These are phyloP conservation scores for Hemicrepidius hirtus DNA, from an alignment of 2,888 invertebrate genomes.

Conservation along the genomic window DNA sequence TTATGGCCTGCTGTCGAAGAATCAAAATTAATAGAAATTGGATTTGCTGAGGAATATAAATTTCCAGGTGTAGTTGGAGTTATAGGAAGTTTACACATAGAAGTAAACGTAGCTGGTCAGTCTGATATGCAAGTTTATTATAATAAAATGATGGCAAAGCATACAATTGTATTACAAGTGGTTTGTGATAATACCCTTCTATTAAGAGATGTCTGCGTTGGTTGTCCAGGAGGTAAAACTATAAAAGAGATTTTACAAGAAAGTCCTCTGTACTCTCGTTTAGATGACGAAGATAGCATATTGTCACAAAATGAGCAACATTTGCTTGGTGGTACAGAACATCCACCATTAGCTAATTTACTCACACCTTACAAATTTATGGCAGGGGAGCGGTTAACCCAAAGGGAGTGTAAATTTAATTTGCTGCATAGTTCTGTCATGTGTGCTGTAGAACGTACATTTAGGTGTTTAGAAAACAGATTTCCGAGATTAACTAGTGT, in stretches of 20 bases:
- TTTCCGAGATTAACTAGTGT: conserved; percentile 57
- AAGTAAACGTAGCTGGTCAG: conserved; percentile 41
- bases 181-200: conserved; percentile 59
- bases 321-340: conserved; percentile 58
- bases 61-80: conserved; percentile 58
- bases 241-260: conserved; percentile 55
- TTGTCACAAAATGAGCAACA: conserved; percentile 53
- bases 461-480: conserved; percentile 56
- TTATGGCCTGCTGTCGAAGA: conserved; percentile 55
- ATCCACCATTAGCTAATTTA: conserved; percentile 57
- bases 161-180: conserved; percentile 59
- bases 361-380: conserved; percentile 56
- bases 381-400: conserved; percentile 35
- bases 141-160: conserved; percentile 52
- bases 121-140: conserved; percentile 48
- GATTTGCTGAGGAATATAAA: conserved; percentile 51
- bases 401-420: conserved; percentile 55
- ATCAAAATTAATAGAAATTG: conserved; percentile 48
- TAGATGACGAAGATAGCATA: conserved; percentile 50
- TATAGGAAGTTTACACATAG: conserved; percentile 57
- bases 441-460: conserved; percentile 57
- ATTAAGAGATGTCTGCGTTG: conserved; percentile 57
- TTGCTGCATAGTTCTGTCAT: conserved; percentile 55
- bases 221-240: conserved; percentile 57
- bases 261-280: conserved; percentile 54